phyloP scores from a whole-genome alignment of 2,888 invertebrate genomes.

The Mycalesis mineus region DNA sequence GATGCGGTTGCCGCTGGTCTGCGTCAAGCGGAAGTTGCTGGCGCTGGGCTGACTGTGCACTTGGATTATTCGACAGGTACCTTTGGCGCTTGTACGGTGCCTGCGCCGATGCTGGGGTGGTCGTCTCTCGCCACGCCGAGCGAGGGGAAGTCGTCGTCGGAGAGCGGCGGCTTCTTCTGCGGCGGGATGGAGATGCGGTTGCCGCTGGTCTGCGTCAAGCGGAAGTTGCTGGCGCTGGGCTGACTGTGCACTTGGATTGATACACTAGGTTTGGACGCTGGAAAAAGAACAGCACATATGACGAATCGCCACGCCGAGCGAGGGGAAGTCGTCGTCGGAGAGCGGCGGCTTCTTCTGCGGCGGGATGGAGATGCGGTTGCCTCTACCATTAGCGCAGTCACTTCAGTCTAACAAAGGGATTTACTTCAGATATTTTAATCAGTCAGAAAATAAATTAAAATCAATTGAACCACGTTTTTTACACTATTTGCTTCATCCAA shows the following conservation, averaged over 20 bases:
- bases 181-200: constrained; percentile 52
- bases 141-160: constrained; percentile 47
- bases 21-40: constrained; percentile 67
- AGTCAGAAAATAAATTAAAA: too few species aligned
- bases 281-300: constrained; percentile 18
- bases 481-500: too few species aligned
- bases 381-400: too few species aligned
- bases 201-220: constrained; percentile 59
- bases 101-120: constrained; percentile 63
- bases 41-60: constrained; percentile 71
- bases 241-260: constrained; percentile 72
- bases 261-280: constrained; percentile 67
- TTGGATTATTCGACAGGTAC: constrained; percentile 62
- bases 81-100: constrained; percentile 59
- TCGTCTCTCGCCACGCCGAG: constrained; percentile 55
- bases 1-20: constrained; percentile 57
- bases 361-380: too few species aligned
- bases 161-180: constrained; percentile 43
- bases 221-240: constrained; percentile 69
- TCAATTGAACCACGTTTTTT: too few species aligned
- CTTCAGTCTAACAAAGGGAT: too few species aligned
- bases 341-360: too few species aligned
- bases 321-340: too few species aligned
- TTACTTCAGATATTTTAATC: too few species aligned
- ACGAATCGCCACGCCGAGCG: too few species aligned